These are phyloP conservation scores for Apamea crenata DNA, from an alignment of 2,888 invertebrate genomes.

Conservation along the genomic window DNA sequence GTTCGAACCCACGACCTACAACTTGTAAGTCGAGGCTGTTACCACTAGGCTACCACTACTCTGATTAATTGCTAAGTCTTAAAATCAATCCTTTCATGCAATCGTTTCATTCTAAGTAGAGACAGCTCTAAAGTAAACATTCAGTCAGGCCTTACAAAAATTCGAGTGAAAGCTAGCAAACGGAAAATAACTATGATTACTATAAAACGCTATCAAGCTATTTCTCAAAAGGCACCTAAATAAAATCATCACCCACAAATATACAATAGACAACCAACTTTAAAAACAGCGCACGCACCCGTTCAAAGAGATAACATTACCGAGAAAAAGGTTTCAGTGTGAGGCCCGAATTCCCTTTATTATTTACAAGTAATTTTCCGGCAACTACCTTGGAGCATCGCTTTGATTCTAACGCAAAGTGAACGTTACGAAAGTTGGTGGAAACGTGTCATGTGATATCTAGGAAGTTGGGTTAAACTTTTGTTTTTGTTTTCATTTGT, in stretches of 20 bases:
- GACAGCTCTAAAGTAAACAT: too few relatives aligned
- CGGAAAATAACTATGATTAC: background rate
- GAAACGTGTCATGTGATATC: conserved; percentile 36
- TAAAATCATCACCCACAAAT: conserved; percentile 33
- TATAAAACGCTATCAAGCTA: background rate
- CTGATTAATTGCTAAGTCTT: too few relatives aligned
- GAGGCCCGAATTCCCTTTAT: conserved; percentile 74
- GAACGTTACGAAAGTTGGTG: conserved; percentile 65
- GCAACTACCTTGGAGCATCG: conserved; percentile 74
- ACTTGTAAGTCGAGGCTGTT: too few relatives aligned
- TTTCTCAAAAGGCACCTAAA: background rate
- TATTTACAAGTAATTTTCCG: conserved; percentile 80
- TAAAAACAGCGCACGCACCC: conserved; percentile 70
- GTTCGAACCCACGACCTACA: too few relatives aligned
- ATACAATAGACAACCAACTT: conserved; percentile 49
- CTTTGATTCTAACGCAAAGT: conserved; percentile 75
- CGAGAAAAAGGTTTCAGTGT: conserved; percentile 70
- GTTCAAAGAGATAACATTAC: conserved; percentile 70
- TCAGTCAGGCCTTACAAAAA: too few relatives aligned
- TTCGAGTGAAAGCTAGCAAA: background rate
- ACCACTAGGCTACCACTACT: too few relatives aligned
- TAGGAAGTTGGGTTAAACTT: conserved; percentile 8
- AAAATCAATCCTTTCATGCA: too few relatives aligned
- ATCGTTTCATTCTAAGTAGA: too few relatives aligned
- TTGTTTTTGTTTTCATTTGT: background rate